Base-by-base conservation (phyloP, 1,140 invertebrate genomes). In the Hesperophylax magnus region DNA sequence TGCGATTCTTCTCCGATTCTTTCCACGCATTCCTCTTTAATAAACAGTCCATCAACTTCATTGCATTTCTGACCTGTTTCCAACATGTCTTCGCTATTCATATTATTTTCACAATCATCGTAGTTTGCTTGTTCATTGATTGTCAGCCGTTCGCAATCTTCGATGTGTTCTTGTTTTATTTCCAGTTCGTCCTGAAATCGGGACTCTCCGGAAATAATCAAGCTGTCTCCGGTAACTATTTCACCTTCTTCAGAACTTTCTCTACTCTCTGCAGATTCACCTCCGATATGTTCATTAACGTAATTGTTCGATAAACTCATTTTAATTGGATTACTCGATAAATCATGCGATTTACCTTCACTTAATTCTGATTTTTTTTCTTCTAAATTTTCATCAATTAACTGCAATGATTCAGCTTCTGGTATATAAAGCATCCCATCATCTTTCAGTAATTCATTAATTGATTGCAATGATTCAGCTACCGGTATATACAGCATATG, bases 91-190 rank as follows among this genome's bases (percentile, higher is more conserved):
- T 71, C 39, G 18, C 39, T 71, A 9, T 60, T 60, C 20, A 24
- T 15, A 61, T 47, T 77, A 34, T 20, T 47, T n/a, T 39, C 22
- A 34, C 24, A 34, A 39, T 61, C 15, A 17, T 76, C 74, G 1
- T 18, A 20, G n/a, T 74, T 39, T 3, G 22, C 11, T 34, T 76
- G 54, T 39, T 60, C 75, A 9, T 61, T 34, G 58, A 61, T 61
- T n/a, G 54, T 75, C 56, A 39, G 8, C 56, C 63, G 27, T 75
- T 75, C 53, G 22, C 14, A 60, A 15, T 77, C 75, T 39, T 63
- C 75, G 20, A 61, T 18, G 7, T 14, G 39, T 24, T 71, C 39
- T 17, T 71, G 67, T 52, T 52, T 71, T 52, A 71, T 52, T 39
- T 22, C 24, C 2, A 24, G 15, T 15, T 31, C 20, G 17, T 34